Conservation (phyloP, 2,888 invertebrate genomes). For the Biston stratarius region DNA sequence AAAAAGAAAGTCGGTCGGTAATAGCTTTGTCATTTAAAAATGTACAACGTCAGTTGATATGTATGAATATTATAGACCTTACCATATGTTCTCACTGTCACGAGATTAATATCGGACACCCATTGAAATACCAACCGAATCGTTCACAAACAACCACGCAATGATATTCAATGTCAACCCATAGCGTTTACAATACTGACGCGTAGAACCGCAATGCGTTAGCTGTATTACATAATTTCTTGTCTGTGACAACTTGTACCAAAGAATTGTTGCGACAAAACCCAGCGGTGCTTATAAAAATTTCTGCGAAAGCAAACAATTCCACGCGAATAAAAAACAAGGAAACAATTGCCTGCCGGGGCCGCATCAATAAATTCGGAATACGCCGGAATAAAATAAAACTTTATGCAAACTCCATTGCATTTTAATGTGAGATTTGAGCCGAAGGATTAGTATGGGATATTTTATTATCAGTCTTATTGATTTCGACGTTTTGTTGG, state of each 20-base stretch:
- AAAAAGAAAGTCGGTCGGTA: no score
- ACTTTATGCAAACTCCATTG: constrained; percentile 39
- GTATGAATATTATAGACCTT: no score
- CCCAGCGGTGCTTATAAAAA: constrained; percentile 19
- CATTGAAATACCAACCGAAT: no score
- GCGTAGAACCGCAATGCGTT: constrained; percentile 15
- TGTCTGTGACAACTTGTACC: constrained; percentile 1
- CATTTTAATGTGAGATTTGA: constrained; percentile 41
- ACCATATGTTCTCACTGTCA: no score
- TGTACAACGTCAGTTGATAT: no score
- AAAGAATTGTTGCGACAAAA: constrained; percentile 22
- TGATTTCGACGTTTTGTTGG: constrained; percentile 37
- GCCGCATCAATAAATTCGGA: constrained; percentile 29
- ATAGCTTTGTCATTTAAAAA: no score
- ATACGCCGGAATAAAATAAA: constrained; percentile 34
- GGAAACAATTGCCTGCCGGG: constrained; percentile 27
- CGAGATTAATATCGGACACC: no score
- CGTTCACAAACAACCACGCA: no score
- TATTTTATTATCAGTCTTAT: constrained; percentile 26
- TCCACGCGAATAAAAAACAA: constrained; percentile 24
- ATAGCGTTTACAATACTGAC: neutral
- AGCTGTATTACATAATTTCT: neutral
- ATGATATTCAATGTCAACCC: no score
- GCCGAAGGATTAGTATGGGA: constrained; percentile 25
- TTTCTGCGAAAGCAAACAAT: constrained; percentile 23